phyloP scores from a whole-genome alignment of 2,888 invertebrate genomes.

The Andrena fulva region DNA sequence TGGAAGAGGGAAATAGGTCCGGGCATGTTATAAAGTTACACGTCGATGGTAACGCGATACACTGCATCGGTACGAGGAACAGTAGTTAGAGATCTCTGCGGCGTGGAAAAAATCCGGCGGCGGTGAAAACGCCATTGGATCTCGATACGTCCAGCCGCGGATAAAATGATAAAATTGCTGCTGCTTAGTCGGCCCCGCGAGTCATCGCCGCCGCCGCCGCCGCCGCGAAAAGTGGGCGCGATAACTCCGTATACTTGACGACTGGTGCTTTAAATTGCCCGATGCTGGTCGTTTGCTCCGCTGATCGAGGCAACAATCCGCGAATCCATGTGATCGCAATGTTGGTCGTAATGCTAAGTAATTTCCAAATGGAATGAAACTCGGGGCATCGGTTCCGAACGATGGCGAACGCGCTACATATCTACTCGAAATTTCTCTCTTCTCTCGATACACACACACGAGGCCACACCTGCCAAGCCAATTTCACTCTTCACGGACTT shows the following conservation, averaged over 20 bases:
- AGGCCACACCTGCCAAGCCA: background rate
- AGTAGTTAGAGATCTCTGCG: conserved; percentile 57
- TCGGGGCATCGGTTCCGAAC: too few species aligned
- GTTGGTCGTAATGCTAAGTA: background rate
- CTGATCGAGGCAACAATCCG: background rate
- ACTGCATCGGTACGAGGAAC: conserved; percentile 56
- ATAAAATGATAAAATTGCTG: conserved; percentile 19
- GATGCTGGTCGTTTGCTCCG: background rate
- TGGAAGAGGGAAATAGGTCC: conserved; percentile 57
- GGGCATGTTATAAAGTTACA: conserved; percentile 64
- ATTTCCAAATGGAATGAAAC: too few species aligned
- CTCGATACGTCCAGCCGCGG: conserved; percentile 16
- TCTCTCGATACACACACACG: background rate
- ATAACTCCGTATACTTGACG: too few species aligned
- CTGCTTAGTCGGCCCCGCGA: background rate
- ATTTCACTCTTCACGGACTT: conserved; percentile 30
- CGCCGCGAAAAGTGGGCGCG: too few species aligned
- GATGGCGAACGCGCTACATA: background rate
- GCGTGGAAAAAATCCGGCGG: conserved; percentile 13
- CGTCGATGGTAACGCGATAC: conserved; percentile 64
- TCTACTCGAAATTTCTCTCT: background rate
- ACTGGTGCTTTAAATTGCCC: too few species aligned
- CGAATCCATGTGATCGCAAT: background rate
- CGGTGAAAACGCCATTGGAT: conserved; percentile 57
- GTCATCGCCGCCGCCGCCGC: too few species aligned